Conservation (phyloP, 2,797 vertebrate species). For the Leucoraja ocellata region DNA sequence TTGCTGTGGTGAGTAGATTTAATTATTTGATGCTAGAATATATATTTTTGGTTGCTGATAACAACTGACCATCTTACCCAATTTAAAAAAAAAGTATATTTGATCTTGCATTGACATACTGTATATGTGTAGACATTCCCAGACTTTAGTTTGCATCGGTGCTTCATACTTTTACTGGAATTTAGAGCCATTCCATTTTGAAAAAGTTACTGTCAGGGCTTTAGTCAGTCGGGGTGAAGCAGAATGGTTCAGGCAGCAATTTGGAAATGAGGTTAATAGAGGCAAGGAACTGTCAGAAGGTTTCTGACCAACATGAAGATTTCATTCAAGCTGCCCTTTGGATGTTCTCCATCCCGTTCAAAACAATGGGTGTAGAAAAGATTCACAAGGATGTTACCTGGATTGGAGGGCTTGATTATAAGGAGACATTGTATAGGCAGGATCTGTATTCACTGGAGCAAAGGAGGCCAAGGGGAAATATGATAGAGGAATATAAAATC, state of each 20-base stretch:
- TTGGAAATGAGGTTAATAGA: background rate
- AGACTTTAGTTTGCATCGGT: background rate
- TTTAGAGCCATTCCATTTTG: background rate
- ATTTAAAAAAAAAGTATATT: background rate
- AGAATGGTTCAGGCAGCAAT: background rate
- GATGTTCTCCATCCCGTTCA: too few species aligned
- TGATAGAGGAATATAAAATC: too few species aligned
- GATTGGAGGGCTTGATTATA: too few species aligned
- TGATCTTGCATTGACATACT: background rate
- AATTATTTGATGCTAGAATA: constrained; percentile 27
- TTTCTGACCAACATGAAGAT: background rate
- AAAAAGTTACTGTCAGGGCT: background rate
- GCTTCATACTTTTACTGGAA: background rate
- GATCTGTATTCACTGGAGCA: too few species aligned
- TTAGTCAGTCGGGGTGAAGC: background rate
- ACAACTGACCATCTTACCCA: background rate
- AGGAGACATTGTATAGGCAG: too few species aligned
- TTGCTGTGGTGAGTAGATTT: constrained; percentile 81
- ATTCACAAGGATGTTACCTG: too few species aligned
- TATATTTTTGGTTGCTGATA: background rate
- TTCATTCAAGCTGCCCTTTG: too few species aligned
- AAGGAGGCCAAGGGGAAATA: too few species aligned
- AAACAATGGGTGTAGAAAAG: too few species aligned
- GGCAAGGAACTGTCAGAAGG: background rate
- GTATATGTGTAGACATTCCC: background rate